Base-by-base conservation (phyloP, 2,888 invertebrate genomes). In the Barypeithes pellucidus region DNA sequence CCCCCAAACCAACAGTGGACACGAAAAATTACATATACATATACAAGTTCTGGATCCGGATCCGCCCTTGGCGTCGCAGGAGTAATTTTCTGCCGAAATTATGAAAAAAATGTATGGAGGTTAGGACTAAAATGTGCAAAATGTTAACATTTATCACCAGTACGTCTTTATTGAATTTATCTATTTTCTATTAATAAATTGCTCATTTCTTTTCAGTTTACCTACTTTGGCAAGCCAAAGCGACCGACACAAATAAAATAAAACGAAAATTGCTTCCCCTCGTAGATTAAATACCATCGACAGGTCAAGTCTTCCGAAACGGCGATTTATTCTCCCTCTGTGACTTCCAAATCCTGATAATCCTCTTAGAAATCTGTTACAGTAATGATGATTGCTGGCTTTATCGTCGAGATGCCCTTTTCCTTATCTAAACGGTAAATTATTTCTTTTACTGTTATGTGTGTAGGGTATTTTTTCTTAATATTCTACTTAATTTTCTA, bases 341-440 rank as follows among this genome's bases (percentile, higher is more conserved):
- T 76, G 78, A 78, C 76, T 76, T 77, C 77, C 77, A 67, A 76
- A 75, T 75, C 77, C 76, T 74, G 72, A 73, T 79, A 78, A 79
- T 79, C 79, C 77, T 76, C 63, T 45, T 69, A 77, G 75, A 78
- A 78, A 78, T 79, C 78, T 77, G 76, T 78, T 73, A 72, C 74
- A 75, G 76, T 79, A 77, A 79, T 78, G 78, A 79, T 78, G 76
- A 78, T 78, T 77, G 78, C 68, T 75, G 73, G 73, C 50, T 72
- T 76, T 78, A 79, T 79, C 78, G 75, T 77, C 76, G 75, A 57
- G 20, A 33, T 57, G 65, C 75, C 76, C 59, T 60, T 67, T 71
- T 73, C 18, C 14, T 33, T 33, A 14, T 41, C 20, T 22, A 29
- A 61, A 41, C 22, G 43, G 16, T 41, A 41, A 39, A 39, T 22